These are phyloP conservation scores for Leptinotarsa rubiginosa DNA, from an alignment of 2,888 invertebrate genomes.

Conservation along the genomic window DNA sequence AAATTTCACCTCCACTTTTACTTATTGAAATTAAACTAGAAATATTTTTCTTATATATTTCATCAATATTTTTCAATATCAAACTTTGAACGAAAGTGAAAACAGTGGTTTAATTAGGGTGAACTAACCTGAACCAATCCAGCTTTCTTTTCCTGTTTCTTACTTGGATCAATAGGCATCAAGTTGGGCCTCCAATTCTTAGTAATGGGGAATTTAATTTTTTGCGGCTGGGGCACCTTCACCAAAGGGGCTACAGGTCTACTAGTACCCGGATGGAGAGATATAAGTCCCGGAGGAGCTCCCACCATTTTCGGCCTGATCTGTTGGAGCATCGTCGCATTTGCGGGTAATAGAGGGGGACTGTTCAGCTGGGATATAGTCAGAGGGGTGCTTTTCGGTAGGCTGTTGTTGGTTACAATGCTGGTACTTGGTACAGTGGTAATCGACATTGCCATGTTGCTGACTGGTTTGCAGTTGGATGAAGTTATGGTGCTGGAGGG, in stretches of 20 bases:
- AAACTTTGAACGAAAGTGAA: too few relatives aligned
- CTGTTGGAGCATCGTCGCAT: slow-evolving; percentile 38
- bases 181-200: slow-evolving; percentile 81
- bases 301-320: slow-evolving; percentile 47
- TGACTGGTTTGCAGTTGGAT: slow-evolving; percentile 25
- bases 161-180: slow-evolving; percentile 71
- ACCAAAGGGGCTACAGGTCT: slow-evolving; percentile 58
- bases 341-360: slow-evolving; percentile 54
- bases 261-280: slow-evolving; percentile 60
- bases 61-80: too few relatives aligned
- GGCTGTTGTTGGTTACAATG: neutral
- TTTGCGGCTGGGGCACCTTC: slow-evolving; percentile 62
- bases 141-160: slow-evolving; percentile 64
- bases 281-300: slow-evolving; percentile 63
- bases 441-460: slow-evolving; percentile 41
- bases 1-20: too few relatives aligned
- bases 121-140: slow-evolving; percentile 75
- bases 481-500: slow-evolving; percentile 42
- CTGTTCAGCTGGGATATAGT: slow-evolving; percentile 62
- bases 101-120: neutral
- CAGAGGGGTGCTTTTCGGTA: slow-evolving; percentile 61
- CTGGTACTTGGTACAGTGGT: slow-evolving; percentile 55
- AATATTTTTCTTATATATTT: too few relatives aligned
- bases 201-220: slow-evolving; percentile 68
- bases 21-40: too few relatives aligned